Evolutionary conservation across 2,888 invertebrate species (phyloP).

Genomic region (Ennomos fuscantarius): DNA sequence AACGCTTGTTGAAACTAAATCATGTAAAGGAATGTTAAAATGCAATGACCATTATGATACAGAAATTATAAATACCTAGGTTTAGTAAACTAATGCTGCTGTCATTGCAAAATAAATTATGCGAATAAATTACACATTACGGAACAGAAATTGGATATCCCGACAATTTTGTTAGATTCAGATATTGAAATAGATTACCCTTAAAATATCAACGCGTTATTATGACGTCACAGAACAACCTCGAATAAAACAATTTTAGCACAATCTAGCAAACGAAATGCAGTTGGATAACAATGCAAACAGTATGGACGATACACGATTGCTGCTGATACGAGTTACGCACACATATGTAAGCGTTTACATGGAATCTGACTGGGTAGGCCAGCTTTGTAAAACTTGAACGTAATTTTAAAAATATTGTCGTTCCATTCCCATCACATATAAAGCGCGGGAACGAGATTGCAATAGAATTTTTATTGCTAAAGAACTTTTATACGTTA

Average conservation of each 20-base stretch:
- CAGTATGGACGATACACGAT: conserved; percentile 14
- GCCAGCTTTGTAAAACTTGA: too few relatives aligned
- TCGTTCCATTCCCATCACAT: too few relatives aligned
- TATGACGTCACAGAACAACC: conserved; percentile 55
- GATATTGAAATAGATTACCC: conserved; percentile 47
- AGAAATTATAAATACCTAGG: conserved; percentile 80
- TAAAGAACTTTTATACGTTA: too few relatives aligned
- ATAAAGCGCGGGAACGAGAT: too few relatives aligned
- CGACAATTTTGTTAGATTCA: conserved; percentile 11
- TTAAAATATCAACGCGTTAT: conserved; percentile 54
- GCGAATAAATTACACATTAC: conserved; percentile 64
- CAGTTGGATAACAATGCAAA: conserved; percentile 39
- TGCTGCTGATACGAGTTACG: conserved; percentile 1
- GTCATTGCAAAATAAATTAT: conserved; percentile 73
- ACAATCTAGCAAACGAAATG: conserved; percentile 76
- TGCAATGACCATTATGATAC: conserved; percentile 71
- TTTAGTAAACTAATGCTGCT: conserved; percentile 64
- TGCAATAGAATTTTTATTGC: too few relatives aligned
- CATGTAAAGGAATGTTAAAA: conserved; percentile 69
- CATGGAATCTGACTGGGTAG: conserved; percentile 13
- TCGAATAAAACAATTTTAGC: conserved; percentile 42
- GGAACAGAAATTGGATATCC: conserved; percentile 46
- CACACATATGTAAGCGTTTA: conserved; percentile 7
- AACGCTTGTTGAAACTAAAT: conserved; percentile 64
- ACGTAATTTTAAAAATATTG: too few relatives aligned